phyloP scores from a whole-genome alignment of 2,797 vertebrate genomes.

The Malurus leucopterus region DNA sequence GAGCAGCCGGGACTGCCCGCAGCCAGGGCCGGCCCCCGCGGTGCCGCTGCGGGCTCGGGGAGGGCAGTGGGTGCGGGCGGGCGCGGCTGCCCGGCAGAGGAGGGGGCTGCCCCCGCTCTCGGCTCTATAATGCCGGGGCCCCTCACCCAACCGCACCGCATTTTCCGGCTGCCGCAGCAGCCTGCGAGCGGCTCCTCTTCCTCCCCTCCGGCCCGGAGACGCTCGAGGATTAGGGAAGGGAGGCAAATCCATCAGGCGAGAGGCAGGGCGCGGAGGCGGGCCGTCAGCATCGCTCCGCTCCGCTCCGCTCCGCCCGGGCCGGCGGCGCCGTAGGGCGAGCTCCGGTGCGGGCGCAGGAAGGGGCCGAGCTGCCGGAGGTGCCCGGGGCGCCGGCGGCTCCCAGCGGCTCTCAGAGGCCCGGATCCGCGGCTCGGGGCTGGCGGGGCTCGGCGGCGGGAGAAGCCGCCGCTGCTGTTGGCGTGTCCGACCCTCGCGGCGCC shows the following conservation, averaged over 20 bases:
- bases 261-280: background rate
- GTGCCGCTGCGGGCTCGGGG: background rate
- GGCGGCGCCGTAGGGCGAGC: constrained; percentile 1
- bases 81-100: background rate
- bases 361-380: background rate
- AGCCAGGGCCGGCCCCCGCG: background rate
- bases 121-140: background rate
- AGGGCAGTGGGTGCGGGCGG: background rate
- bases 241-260: background rate
- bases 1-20: background rate
- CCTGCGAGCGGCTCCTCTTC: background rate
- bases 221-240: background rate
- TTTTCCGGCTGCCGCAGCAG: background rate
- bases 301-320: background rate
- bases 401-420: background rate
- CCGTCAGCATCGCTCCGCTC: background rate
- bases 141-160: background rate
- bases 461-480: background rate
- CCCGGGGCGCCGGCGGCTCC: background rate
- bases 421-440: background rate
- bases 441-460: background rate
- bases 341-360: background rate
- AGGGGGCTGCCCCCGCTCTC: background rate
- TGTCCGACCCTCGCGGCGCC: background rate
- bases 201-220: background rate